Evolutionary conservation across 92 coral and sea anemone species (phyloP), one percentile per base, ranked within the genome.

Genomic region (Porites divaricata): DNA sequence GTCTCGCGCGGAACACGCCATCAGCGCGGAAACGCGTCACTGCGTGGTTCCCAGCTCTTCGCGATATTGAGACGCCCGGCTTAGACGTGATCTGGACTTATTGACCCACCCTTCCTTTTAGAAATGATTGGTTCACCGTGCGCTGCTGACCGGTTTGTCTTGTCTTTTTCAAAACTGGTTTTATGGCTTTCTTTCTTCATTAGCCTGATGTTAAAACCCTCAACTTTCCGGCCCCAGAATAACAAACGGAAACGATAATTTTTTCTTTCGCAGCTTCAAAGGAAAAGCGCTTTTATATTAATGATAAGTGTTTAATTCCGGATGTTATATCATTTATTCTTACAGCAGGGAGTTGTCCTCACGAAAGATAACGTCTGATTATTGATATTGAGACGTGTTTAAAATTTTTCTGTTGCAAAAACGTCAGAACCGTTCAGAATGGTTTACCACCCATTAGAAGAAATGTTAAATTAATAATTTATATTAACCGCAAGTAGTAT

Each of bases 231-330:
- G 35, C 12, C 50, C 41, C 58, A 23, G 11, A 49, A 51, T 65
- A 24, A 78, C 49, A 49, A 65, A 23, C 20, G 63, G 35, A 66
- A 78, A 15, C 8, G 62, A 50, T 66, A 51, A 50, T 52, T 35
- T 35, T 35, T 35, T n/a, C 2, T 78, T 51, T 49, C 24, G 50
- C 56, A 20, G 72, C 50, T 48, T n/a, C 2, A 63, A 24, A 48
- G 72, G 74, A 78, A 78, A 24, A 64, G 10, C 41, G 21, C 45
- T 19, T 22, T 25, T 35, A 35, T 35, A 35, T 35, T 54, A 28
- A 69, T 35, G 73, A 66, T 50, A 78, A 78, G 67, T 10, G 22
- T 78, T 50, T 50, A 65, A 28, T 51, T 78, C 83, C 83, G 83
- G 74, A 65, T 66, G 72, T 66, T 78, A 15, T 51, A 22, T 68